Conservation (phyloP, 2,888 invertebrate genomes). For the Diogma glabrata region DNA sequence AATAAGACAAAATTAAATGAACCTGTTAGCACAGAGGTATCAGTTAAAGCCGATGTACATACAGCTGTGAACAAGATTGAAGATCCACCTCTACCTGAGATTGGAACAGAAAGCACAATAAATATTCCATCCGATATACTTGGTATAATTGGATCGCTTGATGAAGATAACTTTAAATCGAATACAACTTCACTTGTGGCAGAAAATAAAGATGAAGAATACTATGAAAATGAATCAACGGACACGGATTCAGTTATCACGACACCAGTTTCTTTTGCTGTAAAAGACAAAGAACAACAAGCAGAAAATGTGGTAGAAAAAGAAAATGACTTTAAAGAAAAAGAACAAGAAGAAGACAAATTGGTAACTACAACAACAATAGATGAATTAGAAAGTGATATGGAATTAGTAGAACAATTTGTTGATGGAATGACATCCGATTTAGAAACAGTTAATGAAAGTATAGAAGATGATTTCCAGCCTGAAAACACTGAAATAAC, state of each 20-base stretch:
- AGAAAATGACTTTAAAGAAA: neutral
- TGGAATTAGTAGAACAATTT: conserved; percentile 3
- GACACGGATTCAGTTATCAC: neutral
- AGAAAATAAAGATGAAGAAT: neutral
- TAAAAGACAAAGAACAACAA: conserved; percentile 12
- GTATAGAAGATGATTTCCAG: neutral
- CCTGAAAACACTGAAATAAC: neutral
- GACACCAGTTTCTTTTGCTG: conserved; percentile 13
- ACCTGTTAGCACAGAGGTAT: conserved; percentile 6
- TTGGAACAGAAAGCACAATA: neutral
- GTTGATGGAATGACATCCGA: neutral
- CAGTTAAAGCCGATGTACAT: conserved; percentile 8
- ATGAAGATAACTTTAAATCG: conserved; percentile 7
- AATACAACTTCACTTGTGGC: neutral
- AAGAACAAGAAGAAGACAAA: neutral
- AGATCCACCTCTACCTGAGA: neutral
- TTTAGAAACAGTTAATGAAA: neutral
- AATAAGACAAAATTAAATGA: neutral
- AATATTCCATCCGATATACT: conserved; percentile 11
- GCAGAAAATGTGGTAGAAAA: conserved; percentile 9
- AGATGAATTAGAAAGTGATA: conserved; percentile 4
- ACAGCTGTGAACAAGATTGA: neutral
- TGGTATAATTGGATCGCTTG: conserved; percentile 10
- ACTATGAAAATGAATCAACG: no score
- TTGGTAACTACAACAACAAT: neutral